Base-by-base conservation (phyloP, 2,113 vertebrate species). In the Alligator sinensis region DNA sequence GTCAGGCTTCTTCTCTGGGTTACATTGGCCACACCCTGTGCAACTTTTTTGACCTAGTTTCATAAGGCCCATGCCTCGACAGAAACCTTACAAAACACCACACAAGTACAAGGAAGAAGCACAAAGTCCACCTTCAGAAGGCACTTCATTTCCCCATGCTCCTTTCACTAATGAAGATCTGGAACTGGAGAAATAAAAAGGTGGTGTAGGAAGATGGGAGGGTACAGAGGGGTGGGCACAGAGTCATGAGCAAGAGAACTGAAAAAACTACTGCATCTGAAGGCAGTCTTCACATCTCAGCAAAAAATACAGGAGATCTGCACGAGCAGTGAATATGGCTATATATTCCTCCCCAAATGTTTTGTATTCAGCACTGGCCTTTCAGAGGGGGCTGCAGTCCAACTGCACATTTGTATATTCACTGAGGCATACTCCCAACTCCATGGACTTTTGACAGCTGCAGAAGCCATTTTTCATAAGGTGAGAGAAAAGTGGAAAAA, bases 401-500 rank as follows among this genome's bases (percentile, higher is more conserved):
- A 97, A 86, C 88, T 27, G 1, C 95, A 92, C 93, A 91, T 97
- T 97, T 97, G 96, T 97, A 93, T 95, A 96, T 97, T 97, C 98
- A 97, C 88, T 96, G 97, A 98, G 97, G 96, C 72, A 0, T 96
- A 70, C 82, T 62, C 93, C 57, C 14, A 1, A 85, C 92, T 95
- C 84, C 34, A 90, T 57, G 47, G 91, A 55, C 96, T 96, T 91
- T 96, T 97, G 97, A 97, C 97, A 98, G 96, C 96, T 97, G 96
- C 96, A 97, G 96, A 96, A 96, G 90, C 94, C 96, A 97, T 97
- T 97, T 97, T 97, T 97, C 97, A 97, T 94, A 90, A 96, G 92
- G 92, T 91, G 27, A 87, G 80, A 81, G 79, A 78, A 15, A 92
- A 83, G 77, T 66, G 15, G 30, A 76, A 17, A 77, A 82, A 54